phyloP scores from a whole-genome alignment of 2,797 vertebrate genomes.

The Hemitrygon akajei region DNA sequence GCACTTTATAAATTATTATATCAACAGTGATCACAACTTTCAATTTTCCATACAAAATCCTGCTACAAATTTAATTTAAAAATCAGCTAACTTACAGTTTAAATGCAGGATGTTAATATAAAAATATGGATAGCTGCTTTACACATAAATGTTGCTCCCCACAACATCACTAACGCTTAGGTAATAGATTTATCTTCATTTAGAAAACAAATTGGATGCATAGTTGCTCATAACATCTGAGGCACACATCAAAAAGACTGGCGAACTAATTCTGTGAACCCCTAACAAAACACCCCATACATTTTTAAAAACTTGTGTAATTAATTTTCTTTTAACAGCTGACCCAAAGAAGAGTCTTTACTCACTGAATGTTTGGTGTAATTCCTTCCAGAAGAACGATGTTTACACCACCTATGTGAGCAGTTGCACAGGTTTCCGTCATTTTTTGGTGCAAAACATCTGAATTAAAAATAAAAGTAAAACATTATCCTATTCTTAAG shows the following conservation, averaged over 20 bases:
- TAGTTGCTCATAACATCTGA: not conserved
- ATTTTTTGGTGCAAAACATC: constrained; percentile 98
- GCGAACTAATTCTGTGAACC: not conserved
- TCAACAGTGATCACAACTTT: not conserved
- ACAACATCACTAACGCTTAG: not conserved
- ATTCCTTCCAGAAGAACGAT: constrained; percentile 95
- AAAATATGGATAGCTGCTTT: not conserved
- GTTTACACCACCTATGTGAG: constrained; percentile 94
- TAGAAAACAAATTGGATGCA: not conserved
- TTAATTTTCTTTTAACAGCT: not conserved
- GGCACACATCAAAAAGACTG: not conserved
- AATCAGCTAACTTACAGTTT: not conserved
- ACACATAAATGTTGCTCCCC: not conserved
- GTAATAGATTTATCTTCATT: not conserved
- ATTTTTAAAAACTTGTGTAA: not conserved
- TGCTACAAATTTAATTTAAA: no score
- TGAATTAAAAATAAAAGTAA: constrained; percentile 46
- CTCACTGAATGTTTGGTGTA: constrained; percentile 95
- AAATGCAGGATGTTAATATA: not conserved
- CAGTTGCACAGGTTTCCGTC: constrained; percentile 94
- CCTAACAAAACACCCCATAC: no score
- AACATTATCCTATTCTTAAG: not conserved
- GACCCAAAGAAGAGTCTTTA: constrained; percentile 44
- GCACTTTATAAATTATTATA: not conserved
- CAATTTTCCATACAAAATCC: not conserved